Conservation (phyloP, 2,888 invertebrate genomes). For the Imbricaverruca yamaguchii region DNA sequence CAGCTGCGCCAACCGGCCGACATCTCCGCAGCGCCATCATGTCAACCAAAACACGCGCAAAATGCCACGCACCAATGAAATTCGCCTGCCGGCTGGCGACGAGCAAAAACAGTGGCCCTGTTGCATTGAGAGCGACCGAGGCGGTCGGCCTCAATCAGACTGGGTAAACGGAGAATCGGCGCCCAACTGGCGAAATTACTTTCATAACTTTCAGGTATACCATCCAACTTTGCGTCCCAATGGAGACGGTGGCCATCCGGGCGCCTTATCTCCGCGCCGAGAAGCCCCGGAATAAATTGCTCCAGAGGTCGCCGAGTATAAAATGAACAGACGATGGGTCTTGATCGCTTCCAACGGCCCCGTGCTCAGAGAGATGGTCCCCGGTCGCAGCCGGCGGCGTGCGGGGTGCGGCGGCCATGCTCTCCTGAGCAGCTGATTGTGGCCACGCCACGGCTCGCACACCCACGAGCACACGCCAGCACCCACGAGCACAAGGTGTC, state of each 20-base stretch:
- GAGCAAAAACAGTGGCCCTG: not conserved
- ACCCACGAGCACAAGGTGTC: too few relatives aligned
- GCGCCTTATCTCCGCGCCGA: conserved; percentile 11
- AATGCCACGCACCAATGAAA: not conserved
- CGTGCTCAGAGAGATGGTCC: too few relatives aligned
- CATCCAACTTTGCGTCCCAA: conserved; percentile 12
- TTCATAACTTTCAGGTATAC: conserved; percentile 19
- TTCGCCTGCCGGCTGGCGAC: not conserved
- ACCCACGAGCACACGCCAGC: too few relatives aligned
- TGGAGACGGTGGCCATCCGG: not conserved
- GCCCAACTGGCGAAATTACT: not conserved
- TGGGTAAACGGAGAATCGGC: not conserved
- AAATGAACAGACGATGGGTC: conserved; percentile 1
- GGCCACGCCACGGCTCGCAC: too few relatives aligned
- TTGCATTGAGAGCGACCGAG: not conserved
- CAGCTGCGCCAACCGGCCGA: not conserved
- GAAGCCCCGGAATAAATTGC: not conserved
- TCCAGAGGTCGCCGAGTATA: conserved; percentile 2
- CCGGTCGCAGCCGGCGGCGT: too few relatives aligned
- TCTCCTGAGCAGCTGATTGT: too few relatives aligned
- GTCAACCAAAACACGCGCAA: not conserved
- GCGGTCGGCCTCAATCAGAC: not conserved
- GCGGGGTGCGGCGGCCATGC: too few relatives aligned
- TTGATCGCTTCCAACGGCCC: not conserved
- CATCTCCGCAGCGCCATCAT: not conserved